Evolutionary conservation across 2,888 invertebrate species (phyloP).

Genomic region (Polydrusus cervinus): DNA sequence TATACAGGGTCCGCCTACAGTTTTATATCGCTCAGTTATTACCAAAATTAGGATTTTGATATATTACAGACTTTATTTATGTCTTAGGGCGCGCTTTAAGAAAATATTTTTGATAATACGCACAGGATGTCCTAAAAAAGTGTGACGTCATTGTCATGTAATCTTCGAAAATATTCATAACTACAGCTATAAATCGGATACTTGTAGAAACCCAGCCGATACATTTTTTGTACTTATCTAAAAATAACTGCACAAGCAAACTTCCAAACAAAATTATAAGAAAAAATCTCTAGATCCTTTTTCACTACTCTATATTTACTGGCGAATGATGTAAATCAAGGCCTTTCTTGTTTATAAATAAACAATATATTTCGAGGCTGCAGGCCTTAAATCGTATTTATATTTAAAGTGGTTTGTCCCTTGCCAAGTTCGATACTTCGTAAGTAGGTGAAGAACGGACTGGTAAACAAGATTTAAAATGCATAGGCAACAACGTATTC

Average conservation of each 20-base stretch:
- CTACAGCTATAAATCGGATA: too few relatives aligned
- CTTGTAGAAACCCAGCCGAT: too few relatives aligned
- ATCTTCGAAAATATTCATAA: too few relatives aligned
- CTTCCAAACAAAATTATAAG: neutral
- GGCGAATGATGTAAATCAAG: neutral
- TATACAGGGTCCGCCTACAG: too few relatives aligned
- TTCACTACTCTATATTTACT: neutral
- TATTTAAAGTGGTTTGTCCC: constrained; percentile 4
- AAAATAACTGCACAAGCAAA: neutral
- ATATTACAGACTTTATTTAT: too few relatives aligned
- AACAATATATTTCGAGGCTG: neutral
- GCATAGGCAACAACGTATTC: neutral
- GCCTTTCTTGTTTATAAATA: constrained; percentile 1
- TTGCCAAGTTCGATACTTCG: neutral
- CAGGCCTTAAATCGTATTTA: neutral
- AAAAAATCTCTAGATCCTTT: neutral
- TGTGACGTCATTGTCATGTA: too few relatives aligned
- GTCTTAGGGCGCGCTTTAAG: too few relatives aligned
- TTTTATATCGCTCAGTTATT: too few relatives aligned
- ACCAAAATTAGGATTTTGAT: too few relatives aligned
- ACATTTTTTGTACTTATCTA: too few relatives aligned
- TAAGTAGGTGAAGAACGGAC: neutral
- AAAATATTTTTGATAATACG: too few relatives aligned
- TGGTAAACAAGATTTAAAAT: constrained; percentile 1
- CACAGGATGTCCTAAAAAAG: too few relatives aligned